Percentiles rank a stretch among this genome's conserved stretches.
These are phyloP conservation scores for Nasonia oneida DNA, from an alignment of 2,888 invertebrate species.

Conservation along the genomic window DNA sequence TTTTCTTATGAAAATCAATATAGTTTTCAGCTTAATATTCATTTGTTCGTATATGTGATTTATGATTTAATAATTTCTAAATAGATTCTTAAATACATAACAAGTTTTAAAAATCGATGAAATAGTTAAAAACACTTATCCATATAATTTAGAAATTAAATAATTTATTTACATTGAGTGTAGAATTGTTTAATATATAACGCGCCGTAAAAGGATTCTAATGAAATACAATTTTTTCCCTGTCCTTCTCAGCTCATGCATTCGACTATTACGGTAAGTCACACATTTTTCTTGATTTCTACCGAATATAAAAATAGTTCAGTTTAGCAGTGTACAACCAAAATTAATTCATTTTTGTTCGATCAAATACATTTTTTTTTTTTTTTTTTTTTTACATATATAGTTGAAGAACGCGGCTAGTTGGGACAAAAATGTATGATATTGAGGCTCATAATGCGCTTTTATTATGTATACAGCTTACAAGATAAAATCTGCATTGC, in stretches of 20 bases:
- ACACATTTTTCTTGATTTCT: slow-evolving; percentile 83
- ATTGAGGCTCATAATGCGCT: neutral
- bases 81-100: neutral
- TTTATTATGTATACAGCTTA: neutral
- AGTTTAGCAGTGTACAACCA: slow-evolving; percentile 32
- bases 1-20: neutral
- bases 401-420: neutral
- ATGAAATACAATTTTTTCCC: slow-evolving; percentile 78
- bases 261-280: slow-evolving; percentile 99
- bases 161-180: slow-evolving; percentile 59
- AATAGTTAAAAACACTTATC: neutral
- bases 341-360: slow-evolving; percentile 22
- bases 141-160: neutral
- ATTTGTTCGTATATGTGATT: neutral
- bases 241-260: slow-evolving; percentile 89
- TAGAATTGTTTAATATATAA: slow-evolving; percentile 56
- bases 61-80: neutral
- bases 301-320: slow-evolving; percentile 46
- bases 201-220: slow-evolving; percentile 69
- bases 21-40: too few species aligned
- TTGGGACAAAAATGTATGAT: neutral
- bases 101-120: neutral
- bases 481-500: neutral
- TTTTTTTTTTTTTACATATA: slow-evolving; percentile 1
- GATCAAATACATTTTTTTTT: neutral